Conservation (phyloP, 2,888 invertebrate species). For the Drosophila yooni region DNA sequence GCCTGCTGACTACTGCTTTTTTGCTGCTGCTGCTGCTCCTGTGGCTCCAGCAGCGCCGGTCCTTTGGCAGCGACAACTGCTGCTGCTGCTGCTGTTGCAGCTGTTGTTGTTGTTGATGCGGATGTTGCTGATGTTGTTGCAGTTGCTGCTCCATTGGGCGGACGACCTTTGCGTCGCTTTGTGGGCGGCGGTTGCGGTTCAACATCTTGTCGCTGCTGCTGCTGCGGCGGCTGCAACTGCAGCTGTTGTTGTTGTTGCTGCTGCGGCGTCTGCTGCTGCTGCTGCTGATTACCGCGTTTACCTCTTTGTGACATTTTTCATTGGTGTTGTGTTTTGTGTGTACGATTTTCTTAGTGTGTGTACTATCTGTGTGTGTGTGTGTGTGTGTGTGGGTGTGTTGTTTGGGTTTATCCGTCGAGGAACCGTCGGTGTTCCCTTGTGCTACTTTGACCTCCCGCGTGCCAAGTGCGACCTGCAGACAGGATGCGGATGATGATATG, state of each 20-base stretch:
- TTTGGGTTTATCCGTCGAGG: slow-evolving; percentile 49
- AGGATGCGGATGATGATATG: neutral
- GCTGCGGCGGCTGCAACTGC: slow-evolving; percentile 86
- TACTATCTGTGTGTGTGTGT: slow-evolving; percentile 8
- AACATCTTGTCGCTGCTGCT: slow-evolving; percentile 84
- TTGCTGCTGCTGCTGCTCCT: slow-evolving; percentile 33
- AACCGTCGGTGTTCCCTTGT: slow-evolving; percentile 52
- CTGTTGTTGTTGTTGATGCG: slow-evolving; percentile 36
- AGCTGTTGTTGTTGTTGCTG: slow-evolving; percentile 85
- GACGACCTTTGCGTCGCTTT: slow-evolving; percentile 91
- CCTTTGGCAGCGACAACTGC: slow-evolving; percentile 42
- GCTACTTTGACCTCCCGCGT: slow-evolving; percentile 63
- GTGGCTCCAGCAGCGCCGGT: slow-evolving; percentile 39
- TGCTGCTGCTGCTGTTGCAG: slow-evolving; percentile 60
- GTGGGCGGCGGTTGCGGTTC: slow-evolving; percentile 87
- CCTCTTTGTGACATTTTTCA: slow-evolving; percentile 91
- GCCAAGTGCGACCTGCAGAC: slow-evolving; percentile 56
- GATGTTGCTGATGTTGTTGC: slow-evolving; percentile 65
- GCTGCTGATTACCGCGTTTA: slow-evolving; percentile 89
- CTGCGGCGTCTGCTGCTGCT: slow-evolving; percentile 85
- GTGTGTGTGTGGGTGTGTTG: slow-evolving; percentile 29
- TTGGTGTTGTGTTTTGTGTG: slow-evolving; percentile 76
- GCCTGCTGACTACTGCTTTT: slow-evolving; percentile 28
- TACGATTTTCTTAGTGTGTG: slow-evolving; percentile 56
- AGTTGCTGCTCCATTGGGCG: slow-evolving; percentile 85